Evolutionary conservation across 2,113 vertebrate species (phyloP), one percentile per base, ranked within the genome.

Genomic region (Serranochromis macrocephalus): DNA sequence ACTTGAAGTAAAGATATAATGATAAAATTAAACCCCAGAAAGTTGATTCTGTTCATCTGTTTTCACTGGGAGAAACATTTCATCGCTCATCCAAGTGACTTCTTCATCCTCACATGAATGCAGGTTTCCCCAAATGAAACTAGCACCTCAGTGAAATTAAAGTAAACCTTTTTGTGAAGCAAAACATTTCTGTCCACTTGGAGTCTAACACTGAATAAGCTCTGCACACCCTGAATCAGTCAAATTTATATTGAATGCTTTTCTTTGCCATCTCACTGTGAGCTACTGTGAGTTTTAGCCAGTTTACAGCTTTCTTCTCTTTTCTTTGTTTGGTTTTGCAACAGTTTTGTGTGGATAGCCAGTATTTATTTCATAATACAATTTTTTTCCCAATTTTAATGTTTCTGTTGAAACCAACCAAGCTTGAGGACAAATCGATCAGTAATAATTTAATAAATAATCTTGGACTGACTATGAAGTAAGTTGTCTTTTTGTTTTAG

Each of bases 381-480:
- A 3, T 3, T 9, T 51, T 49, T 4, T 0, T 0, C 5, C 12
- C 3, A 51, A n/a, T 9, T 51, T 51, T 3, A 9, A 5, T 51
- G 49, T 0, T 2, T 51, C 9, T 53, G 49, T 51, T 51, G 19
- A 51, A 51, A n/a, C 17, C 19, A n/a, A n/a, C 49, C 17, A 51
- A 51, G 0, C 17, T 51, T 0, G 49, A 51, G 17, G 5, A n/a
- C 3, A 51, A 53, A 53, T 0, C 0, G 9, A 53, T 53, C 2
- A 53, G 2, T 53, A 0, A n/a, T 53, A n/a, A 53, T 53, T 53
- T 53, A 1, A n/a, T 53, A 53, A n/a, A n/a, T 51, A 49, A 51
- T 51, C 17, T 49, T 3, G 47, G 2, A 49, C 17, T 3, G 45
- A 47, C 4, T 17, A 47, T 17, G 45, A 17, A 49, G 45, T 0